A percentile compares a stretch with the other conserved stretches of the same genome.
Conservation (phyloP, 2,888 invertebrate species). For the Lithophane leautieri region DNA sequence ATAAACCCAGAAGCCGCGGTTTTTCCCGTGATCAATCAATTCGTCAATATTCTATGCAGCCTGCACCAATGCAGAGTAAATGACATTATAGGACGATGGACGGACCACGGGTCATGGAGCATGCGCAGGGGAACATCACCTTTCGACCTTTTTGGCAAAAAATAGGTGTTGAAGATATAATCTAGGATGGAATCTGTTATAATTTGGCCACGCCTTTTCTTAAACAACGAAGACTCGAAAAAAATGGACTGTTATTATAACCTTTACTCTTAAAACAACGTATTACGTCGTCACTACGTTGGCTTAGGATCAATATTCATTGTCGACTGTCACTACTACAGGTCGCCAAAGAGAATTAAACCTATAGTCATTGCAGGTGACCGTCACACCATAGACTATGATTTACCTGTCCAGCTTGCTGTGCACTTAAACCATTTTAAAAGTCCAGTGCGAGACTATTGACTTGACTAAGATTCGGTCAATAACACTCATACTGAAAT, state of each 20-base stretch:
- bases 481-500: background rate
- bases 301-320: constrained; percentile 17
- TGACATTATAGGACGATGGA: constrained; percentile 19
- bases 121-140: constrained; percentile 55
- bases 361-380: too few relatives aligned
- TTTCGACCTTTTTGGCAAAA: constrained; percentile 41
- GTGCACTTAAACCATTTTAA: background rate
- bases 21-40: constrained; percentile 42
- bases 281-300: too few relatives aligned
- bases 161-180: background rate
- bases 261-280: background rate
- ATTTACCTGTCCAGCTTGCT: background rate
- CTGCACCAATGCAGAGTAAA: constrained; percentile 56
- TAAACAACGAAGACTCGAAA: background rate
- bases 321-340: background rate
- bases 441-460: background rate
- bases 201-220: background rate
- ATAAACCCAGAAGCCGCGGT: constrained; percentile 12
- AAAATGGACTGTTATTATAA: background rate
- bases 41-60: constrained; percentile 62
- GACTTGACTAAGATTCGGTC: constrained; percentile 1
- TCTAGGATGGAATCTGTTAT: constrained; percentile 2
- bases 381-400: background rate
- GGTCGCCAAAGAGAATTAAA: too few relatives aligned
- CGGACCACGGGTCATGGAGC: constrained; percentile 56